Conservation (phyloP, 2,797 vertebrate genomes). For the Anabas testudineus region DNA sequence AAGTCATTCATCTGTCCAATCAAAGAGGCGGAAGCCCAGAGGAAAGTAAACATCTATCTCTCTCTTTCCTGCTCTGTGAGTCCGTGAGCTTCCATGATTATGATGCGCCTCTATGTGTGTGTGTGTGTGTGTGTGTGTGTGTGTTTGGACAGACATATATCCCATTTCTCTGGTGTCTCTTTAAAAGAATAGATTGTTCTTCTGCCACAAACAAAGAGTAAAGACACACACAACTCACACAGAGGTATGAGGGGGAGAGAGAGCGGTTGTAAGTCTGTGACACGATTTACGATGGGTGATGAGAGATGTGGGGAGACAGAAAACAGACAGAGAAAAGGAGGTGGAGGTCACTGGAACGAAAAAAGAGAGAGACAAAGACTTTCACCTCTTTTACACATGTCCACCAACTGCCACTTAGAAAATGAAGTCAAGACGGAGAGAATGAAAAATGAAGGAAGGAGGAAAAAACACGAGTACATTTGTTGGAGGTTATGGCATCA, state of each 20-base stretch:
- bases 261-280: slow-evolving; percentile 38
- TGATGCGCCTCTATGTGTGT: slow-evolving; percentile 62
- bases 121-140: slow-evolving; percentile 56
- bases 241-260: not conserved
- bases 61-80: slow-evolving; percentile 49
- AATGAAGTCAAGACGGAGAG: not conserved
- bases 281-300: slow-evolving; percentile 67
- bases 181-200: slow-evolving; percentile 81
- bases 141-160: slow-evolving; percentile 62
- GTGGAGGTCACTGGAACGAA: not conserved
- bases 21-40: slow-evolving; percentile 78
- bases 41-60: slow-evolving; percentile 79
- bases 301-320: slow-evolving; percentile 44
- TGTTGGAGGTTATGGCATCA: slow-evolving; percentile 44
- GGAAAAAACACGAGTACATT: too few species aligned
- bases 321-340: slow-evolving; percentile 38
- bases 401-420: slow-evolving; percentile 1
- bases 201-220: slow-evolving; percentile 72
- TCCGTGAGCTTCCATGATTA: slow-evolving; percentile 76
- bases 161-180: slow-evolving; percentile 78
- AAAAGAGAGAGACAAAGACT: not conserved
- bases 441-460: not conserved
- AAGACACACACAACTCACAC: slow-evolving; percentile 46
- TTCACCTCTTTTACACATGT: not conserved
- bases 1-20: slow-evolving; percentile 82